phyloP scores from a whole-genome alignment of 2,888 invertebrate species.

The Steinernema hermaphroditum region DNA sequence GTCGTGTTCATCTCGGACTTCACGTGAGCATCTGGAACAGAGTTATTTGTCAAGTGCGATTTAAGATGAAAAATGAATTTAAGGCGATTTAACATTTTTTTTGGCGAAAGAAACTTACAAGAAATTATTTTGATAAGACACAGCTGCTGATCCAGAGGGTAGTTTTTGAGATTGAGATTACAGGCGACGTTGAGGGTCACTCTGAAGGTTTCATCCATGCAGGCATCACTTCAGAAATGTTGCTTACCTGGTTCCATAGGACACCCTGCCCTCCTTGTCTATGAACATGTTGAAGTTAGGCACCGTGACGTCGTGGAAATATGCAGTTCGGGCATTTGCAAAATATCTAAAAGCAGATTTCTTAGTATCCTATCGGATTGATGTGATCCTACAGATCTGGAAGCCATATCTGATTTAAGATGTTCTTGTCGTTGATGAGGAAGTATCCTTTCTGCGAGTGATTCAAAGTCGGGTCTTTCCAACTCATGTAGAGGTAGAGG shows the following conservation, averaged over 20 bases:
- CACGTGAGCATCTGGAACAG: conserved; percentile 54
- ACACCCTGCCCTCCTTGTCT: conserved; percentile 49
- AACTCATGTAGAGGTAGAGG: conserved; percentile 60
- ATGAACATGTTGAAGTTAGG: conserved; percentile 62
- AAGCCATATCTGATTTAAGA: conserved; percentile 56
- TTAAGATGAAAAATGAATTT: too few relatives aligned
- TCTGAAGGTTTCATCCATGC: conserved; percentile 28
- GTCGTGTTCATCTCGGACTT: conserved; percentile 59
- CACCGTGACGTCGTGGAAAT: conserved; percentile 57
- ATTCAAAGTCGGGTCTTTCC: conserved; percentile 49
- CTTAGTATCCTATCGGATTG: too few relatives aligned
- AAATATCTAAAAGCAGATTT: conserved; percentile 34
- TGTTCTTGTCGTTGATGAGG: conserved; percentile 51
- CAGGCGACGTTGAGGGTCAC: conserved; percentile 89
- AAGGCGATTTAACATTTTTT: conserved; percentile 28
- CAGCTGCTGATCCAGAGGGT: conserved; percentile 94
- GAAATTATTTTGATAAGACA: conserved; percentile 99
- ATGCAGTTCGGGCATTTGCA: conserved; percentile 56
- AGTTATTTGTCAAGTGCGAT: neutral
- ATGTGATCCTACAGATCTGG: conserved; percentile 50
- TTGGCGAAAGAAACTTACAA: conserved; percentile 75
- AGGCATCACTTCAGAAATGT: neutral
- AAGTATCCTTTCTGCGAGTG: conserved; percentile 54
- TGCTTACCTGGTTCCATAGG: conserved; percentile 50
- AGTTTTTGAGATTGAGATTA: conserved; percentile 99